A percentile compares a stretch with the other conserved stretches of the same genome.
Evolutionary conservation across 2,113 vertebrate species (phyloP).

Genomic region (Vidua macroura): DNA sequence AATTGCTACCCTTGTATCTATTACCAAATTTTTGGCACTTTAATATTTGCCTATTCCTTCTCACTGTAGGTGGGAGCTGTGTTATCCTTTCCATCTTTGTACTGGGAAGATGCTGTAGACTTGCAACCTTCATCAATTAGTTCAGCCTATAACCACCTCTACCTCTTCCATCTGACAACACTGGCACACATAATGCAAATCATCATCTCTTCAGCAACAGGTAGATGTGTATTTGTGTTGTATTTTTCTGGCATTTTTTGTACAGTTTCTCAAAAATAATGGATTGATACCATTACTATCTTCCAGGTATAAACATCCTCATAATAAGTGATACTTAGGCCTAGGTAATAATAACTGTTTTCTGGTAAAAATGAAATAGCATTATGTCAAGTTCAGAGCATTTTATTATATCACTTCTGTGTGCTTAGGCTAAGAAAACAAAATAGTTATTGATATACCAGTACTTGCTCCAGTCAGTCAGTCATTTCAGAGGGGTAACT

Average conservation of each 20-base stretch:
- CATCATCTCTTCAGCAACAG: conserved; percentile 79
- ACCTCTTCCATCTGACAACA: conserved; percentile 92
- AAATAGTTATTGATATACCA: not conserved
- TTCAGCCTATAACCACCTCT: conserved; percentile 90
- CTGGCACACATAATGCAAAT: conserved; percentile 92
- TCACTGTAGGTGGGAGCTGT: conserved; percentile 85
- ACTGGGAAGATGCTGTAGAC: conserved; percentile 90
- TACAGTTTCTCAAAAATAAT: not conserved
- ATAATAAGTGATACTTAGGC: not conserved
- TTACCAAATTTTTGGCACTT: not conserved
- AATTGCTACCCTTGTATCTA: not conserved
- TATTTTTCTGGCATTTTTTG: not conserved
- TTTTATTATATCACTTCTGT: not conserved
- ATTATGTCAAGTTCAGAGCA: not conserved
- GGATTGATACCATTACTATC: not conserved
- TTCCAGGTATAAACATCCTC: not conserved
- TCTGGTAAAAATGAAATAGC: not conserved
- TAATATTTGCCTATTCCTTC: conserved; percentile 11
- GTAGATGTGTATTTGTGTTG: conserved; percentile 33
- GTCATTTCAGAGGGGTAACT: not conserved
- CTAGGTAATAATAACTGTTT: not conserved
- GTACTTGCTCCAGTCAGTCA: not conserved
- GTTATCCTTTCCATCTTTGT: conserved; percentile 89
- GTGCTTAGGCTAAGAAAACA: not conserved
- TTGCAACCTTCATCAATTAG: conserved; percentile 90